Evolutionary conservation across 2,888 invertebrate species (phyloP).

Genomic region (Cephus rjabovi): DNA sequence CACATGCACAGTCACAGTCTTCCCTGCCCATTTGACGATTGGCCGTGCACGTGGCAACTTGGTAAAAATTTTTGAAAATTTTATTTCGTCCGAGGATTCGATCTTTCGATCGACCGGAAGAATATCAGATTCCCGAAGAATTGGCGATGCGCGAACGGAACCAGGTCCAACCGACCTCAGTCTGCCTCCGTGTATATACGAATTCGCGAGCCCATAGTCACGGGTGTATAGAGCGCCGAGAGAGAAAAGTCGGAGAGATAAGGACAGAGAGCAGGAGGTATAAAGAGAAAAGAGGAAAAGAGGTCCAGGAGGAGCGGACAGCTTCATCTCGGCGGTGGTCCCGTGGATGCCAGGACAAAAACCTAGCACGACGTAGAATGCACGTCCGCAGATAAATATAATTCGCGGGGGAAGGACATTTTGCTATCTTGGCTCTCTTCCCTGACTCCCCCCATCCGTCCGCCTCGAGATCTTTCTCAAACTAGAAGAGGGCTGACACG

Average conservation of each 20-base stretch:
- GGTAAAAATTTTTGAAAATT: neutral
- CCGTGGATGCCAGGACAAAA: slow-evolving; percentile 44
- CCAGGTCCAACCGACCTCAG: neutral
- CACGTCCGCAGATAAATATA: slow-evolving; percentile 13
- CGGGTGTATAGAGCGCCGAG: slow-evolving; percentile 2
- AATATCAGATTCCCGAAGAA: neutral
- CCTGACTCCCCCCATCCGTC: neutral
- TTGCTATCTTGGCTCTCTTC: neutral
- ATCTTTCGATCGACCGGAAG: neutral
- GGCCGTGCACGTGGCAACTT: neutral
- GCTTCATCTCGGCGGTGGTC: slow-evolving; percentile 64
- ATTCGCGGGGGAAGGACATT: neutral
- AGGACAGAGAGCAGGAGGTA: neutral
- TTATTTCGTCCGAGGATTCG: neutral
- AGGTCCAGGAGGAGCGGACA: slow-evolving; percentile 37
- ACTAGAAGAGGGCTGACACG: neutral
- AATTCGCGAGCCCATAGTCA: neutral
- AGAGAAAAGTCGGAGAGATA: neutral
- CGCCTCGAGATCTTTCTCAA: neutral
- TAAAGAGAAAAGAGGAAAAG: slow-evolving; percentile 2
- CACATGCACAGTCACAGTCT: neutral
- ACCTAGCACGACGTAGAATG: slow-evolving; percentile 39
- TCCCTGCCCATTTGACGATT: neutral
- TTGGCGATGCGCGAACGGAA: neutral
- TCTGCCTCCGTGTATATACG: neutral